phyloP scores from a whole-genome alignment of 2,113 vertebrate genomes.

The Phainopepla nitens region DNA sequence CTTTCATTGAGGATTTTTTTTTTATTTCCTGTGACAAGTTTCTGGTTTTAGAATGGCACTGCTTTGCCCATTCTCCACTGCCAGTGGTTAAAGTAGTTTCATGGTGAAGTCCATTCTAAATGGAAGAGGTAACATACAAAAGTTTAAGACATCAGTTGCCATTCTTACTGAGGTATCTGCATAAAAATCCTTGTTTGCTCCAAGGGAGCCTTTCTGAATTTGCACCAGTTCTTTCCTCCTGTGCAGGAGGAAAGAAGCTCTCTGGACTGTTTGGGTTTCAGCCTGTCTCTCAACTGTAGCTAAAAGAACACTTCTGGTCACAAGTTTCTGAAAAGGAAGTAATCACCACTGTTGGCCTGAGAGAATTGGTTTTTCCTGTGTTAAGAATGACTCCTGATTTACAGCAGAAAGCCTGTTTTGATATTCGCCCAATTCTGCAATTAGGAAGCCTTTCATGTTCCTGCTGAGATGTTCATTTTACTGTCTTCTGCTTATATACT shows the following conservation, averaged over 20 bases:
- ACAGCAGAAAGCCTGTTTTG: background rate
- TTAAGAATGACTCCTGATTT: background rate
- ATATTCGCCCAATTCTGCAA: background rate
- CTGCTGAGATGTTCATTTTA: background rate
- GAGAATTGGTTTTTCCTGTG: rapidly evolving
- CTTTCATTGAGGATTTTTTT: background rate
- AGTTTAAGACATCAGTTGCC: background rate
- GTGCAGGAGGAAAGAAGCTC: background rate
- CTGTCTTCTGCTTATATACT: background rate
- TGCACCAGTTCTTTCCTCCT: background rate
- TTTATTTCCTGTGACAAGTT: background rate
- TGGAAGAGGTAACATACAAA: background rate
- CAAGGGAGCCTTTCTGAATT: background rate
- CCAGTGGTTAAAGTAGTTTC: background rate
- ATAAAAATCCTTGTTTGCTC: background rate
- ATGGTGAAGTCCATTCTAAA: background rate
- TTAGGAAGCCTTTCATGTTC: background rate
- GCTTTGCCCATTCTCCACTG: background rate
- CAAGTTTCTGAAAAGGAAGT: background rate
- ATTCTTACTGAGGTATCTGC: background rate
- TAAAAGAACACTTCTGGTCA: background rate
- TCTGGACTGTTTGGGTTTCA: background rate
- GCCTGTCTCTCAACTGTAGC: background rate
- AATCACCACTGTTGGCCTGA: background rate
- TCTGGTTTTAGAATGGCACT: background rate